A percentile compares a stretch with the other conserved stretches of the same genome.
Evolutionary conservation across 2,797 vertebrate species (phyloP).

Genomic region (Poeciliopsis paucimaculata): DNA sequence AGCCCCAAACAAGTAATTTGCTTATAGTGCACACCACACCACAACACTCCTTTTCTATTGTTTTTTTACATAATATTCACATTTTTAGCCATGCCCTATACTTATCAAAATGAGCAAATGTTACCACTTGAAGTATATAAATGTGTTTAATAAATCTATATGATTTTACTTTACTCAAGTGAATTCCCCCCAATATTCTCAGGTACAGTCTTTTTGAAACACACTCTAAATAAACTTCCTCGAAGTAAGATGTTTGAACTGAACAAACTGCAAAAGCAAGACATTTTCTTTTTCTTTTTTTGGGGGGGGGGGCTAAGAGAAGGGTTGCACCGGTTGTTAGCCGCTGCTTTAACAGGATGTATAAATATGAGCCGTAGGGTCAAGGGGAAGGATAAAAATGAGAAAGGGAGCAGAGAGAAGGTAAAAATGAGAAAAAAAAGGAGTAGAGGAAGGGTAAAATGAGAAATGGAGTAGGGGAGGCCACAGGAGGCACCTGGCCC

Average conservation of each 20-base stretch:
- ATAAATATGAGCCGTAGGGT: slow-evolving; percentile 66
- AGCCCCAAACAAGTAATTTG: neutral
- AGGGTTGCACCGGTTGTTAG: neutral
- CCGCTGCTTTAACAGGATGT: slow-evolving; percentile 59
- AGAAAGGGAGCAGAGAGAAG: slow-evolving; percentile 74
- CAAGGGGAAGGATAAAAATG: slow-evolving; percentile 73
- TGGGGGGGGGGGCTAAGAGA: neutral
- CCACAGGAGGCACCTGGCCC: slow-evolving; percentile 84
- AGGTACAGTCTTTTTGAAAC: neutral
- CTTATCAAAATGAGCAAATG: too few species aligned
- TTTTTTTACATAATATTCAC: neutral
- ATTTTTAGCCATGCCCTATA: neutral
- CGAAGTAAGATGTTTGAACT: slow-evolving; percentile 24
- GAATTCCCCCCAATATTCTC: neutral
- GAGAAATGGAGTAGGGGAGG: slow-evolving; percentile 83
- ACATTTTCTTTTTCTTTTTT: neutral
- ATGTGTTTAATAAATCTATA: neutral
- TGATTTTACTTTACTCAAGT: neutral
- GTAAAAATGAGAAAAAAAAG: slow-evolving; percentile 79
- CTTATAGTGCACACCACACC: neutral
- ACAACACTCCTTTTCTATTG: neutral
- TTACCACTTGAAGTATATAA: neutral
- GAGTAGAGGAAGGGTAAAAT: slow-evolving; percentile 80
- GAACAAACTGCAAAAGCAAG: neutral
- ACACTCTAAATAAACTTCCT: slow-evolving; percentile 35